phyloP scores from a whole-genome alignment of 2,797 vertebrate species.

The Fratercula arctica region DNA sequence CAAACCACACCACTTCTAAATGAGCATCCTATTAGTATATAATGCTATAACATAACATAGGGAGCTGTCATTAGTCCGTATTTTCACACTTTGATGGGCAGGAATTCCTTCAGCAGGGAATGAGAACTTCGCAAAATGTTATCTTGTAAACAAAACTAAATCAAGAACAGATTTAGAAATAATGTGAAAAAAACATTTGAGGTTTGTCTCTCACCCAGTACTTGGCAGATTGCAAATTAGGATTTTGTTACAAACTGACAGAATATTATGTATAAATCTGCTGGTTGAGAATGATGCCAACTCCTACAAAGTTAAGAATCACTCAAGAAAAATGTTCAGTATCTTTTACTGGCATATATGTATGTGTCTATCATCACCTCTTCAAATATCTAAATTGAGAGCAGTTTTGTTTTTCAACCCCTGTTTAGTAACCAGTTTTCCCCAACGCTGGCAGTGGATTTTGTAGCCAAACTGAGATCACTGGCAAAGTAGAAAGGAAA shows the following conservation, averaged over 20 bases:
- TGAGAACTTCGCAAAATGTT: neutral
- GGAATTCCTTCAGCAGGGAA: neutral
- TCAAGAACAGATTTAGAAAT: neutral
- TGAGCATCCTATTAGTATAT: neutral
- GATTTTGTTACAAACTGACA: neutral
- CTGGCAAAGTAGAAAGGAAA: neutral
- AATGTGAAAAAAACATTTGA: neutral
- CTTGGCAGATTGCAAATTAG: conserved; percentile 2
- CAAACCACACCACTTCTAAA: neutral
- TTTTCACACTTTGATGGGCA: conserved; percentile 1
- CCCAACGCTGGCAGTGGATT: neutral
- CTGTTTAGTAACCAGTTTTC: neutral
- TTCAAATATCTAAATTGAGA: neutral
- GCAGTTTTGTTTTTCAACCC: neutral
- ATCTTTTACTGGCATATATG: neutral
- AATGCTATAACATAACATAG: neutral
- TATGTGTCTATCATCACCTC: neutral
- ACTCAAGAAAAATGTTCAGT: conserved; percentile 24
- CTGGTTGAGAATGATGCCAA: neutral
- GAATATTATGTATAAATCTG: neutral
- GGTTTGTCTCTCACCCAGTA: conserved; percentile 1
- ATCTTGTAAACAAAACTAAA: neutral
- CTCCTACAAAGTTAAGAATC: neutral
- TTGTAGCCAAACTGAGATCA: neutral
- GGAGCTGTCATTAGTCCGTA: neutral